Percentiles rank a stretch among this genome's conserved stretches.
These are phyloP conservation scores for Clistopyga incitator DNA, from an alignment of 2,888 invertebrate species.

Conservation along the genomic window DNA sequence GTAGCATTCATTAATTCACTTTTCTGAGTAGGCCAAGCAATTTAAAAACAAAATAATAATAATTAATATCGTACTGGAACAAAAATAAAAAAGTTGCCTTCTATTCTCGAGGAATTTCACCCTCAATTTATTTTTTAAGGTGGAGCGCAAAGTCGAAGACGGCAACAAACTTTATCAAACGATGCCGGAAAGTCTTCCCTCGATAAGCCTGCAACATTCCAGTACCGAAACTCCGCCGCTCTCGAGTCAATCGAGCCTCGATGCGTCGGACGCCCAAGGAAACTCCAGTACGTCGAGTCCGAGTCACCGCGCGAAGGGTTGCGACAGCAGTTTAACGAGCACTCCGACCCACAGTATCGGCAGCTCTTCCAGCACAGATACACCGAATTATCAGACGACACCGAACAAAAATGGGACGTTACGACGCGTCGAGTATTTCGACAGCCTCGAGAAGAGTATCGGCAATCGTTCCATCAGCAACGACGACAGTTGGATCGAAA, in stretches of 20 bases:
- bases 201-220: constrained; percentile 85
- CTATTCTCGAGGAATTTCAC: too few relatives aligned
- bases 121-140: constrained; percentile 76
- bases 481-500: constrained; percentile 85
- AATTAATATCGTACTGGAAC: too few relatives aligned
- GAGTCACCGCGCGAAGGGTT: constrained; percentile 71
- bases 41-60: too few relatives aligned
- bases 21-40: too few relatives aligned
- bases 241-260: constrained; percentile 74
- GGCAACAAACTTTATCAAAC: constrained; percentile 89
- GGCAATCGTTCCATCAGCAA: constrained; percentile 82
- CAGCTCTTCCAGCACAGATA: constrained; percentile 82
- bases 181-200: constrained; percentile 88
- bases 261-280: constrained; percentile 73
- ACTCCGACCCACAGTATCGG: constrained; percentile 82
- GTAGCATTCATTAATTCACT: neutral
- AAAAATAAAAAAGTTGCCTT: too few relatives aligned
- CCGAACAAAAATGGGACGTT: constrained; percentile 82
- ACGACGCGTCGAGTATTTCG: constrained; percentile 81
- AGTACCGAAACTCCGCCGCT: constrained; percentile 75
- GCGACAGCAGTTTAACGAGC: constrained; percentile 79
- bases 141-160: constrained; percentile 88
- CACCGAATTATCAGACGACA: constrained; percentile 80
- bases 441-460: constrained; percentile 82
- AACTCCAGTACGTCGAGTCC: constrained; percentile 74